Conservation (phyloP, 2,797 vertebrate species). For the Sternarchorhynchus goeldii region DNA sequence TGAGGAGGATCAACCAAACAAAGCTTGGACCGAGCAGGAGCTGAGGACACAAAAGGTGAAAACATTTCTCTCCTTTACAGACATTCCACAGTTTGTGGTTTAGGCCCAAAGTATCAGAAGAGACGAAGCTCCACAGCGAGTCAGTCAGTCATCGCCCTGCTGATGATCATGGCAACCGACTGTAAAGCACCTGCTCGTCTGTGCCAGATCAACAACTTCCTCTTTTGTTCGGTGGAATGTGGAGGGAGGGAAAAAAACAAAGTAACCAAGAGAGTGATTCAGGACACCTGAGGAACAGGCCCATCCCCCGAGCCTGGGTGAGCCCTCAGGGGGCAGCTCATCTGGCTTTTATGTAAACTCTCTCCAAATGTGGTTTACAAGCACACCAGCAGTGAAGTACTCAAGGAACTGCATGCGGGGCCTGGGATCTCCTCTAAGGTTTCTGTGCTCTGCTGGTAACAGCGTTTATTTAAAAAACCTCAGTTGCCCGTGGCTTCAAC, state of each 20-base stretch:
- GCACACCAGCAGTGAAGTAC: slow-evolving; percentile 1
- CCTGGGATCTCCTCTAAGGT: neutral
- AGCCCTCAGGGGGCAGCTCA: neutral
- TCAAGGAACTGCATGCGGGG: neutral
- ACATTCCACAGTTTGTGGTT: neutral
- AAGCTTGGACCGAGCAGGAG: no score
- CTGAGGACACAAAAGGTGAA: neutral
- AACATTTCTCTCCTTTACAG: neutral
- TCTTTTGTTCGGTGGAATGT: slow-evolving; percentile 42
- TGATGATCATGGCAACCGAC: slow-evolving; percentile 4
- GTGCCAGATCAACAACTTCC: slow-evolving; percentile 43
- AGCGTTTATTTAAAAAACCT: slow-evolving; percentile 55
- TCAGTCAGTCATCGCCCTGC: no score
- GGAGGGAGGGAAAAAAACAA: neutral
- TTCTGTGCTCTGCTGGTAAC: slow-evolving; percentile 39
- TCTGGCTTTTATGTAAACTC: slow-evolving; percentile 27
- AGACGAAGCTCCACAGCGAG: neutral
- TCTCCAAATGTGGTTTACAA: slow-evolving; percentile 17
- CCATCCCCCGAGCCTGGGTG: slow-evolving; percentile 24
- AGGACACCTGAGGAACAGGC: slow-evolving; percentile 25
- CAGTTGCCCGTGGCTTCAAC: slow-evolving; percentile 35
- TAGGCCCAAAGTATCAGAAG: slow-evolving; percentile 1
- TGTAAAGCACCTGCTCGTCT: slow-evolving; percentile 32
- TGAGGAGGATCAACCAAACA: no score
- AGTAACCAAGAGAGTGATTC: slow-evolving; percentile 15